phyloP scores from a whole-genome alignment of 1,140 invertebrate genomes.

The Harpegnathos saltator region DNA sequence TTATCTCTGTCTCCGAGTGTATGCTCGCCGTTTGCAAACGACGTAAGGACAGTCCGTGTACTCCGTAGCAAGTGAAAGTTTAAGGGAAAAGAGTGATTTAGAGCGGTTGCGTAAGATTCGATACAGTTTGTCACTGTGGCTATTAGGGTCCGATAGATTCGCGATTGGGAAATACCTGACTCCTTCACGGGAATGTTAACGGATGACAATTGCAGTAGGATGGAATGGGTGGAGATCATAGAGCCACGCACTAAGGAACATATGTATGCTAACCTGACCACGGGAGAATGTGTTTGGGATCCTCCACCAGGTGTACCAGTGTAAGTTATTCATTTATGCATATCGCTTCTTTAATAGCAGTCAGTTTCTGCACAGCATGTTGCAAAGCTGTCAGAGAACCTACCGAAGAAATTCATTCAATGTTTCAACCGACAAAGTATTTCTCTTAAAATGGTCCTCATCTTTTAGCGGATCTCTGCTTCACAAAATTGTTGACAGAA shows the following conservation, averaged over 20 bases:
- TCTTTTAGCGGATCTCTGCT: too few species aligned
- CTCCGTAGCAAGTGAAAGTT: slow-evolving; percentile 39
- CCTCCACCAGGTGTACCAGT: slow-evolving; percentile 93
- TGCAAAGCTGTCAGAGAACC: too few species aligned
- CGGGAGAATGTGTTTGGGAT: slow-evolving; percentile 99
- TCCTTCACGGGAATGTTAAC: slow-evolving; percentile 4
- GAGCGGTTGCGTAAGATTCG: slow-evolving; percentile 6
- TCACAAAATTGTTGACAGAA: too few species aligned
- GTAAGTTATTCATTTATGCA: slow-evolving; percentile 86
- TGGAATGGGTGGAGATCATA: slow-evolving; percentile 99
- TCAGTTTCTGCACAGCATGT: not conserved
- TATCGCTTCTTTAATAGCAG: not conserved
- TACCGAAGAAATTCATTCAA: too few species aligned
- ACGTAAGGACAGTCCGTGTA: not conserved
- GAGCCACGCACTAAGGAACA: slow-evolving; percentile 98
- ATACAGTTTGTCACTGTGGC: slow-evolving; percentile 9
- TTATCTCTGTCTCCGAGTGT: not conserved
- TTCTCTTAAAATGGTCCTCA: too few species aligned
- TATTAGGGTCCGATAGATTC: not conserved
- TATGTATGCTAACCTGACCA: slow-evolving; percentile 99
- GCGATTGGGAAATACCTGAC: not conserved
- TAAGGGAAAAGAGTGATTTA: slow-evolving; percentile 22
- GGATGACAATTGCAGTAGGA: slow-evolving; percentile 85
- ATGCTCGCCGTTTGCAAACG: not conserved
- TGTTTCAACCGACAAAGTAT: too few species aligned